Conservation (phyloP, 2,888 invertebrate species). For the Shargacucullia verbasci region DNA sequence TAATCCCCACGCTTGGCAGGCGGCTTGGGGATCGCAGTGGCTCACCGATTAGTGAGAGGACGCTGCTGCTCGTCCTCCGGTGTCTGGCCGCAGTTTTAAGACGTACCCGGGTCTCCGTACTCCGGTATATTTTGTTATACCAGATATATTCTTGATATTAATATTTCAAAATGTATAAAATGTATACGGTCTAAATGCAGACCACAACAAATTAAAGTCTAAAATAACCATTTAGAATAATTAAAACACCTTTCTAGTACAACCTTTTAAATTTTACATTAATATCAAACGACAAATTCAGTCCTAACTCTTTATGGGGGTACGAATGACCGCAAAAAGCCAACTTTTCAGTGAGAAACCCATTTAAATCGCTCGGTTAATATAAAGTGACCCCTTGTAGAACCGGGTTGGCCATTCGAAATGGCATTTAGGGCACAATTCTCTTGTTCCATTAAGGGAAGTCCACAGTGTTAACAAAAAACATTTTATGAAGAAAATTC, state of each 20-base stretch:
- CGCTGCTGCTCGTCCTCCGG: too few relatives aligned
- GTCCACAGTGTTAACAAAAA: constrained; percentile 35
- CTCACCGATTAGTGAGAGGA: too few relatives aligned
- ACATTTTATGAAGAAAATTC: constrained; percentile 3
- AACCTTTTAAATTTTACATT: constrained; percentile 44
- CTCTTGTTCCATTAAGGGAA: constrained; percentile 59
- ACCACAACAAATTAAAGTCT: constrained; percentile 1
- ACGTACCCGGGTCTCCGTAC: too few relatives aligned
- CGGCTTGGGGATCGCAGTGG: too few relatives aligned
- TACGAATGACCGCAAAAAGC: constrained; percentile 62
- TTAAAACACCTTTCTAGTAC: constrained; percentile 43
- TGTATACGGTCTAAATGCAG: too few relatives aligned
- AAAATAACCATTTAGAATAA: constrained; percentile 39
- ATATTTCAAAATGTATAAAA: too few relatives aligned
- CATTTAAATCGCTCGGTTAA: constrained; percentile 72
- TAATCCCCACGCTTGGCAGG: too few relatives aligned
- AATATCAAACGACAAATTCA: constrained; percentile 48
- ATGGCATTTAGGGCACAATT: constrained; percentile 70
- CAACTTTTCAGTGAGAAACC: constrained; percentile 60
- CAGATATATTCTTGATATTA: too few relatives aligned
- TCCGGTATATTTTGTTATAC: too few relatives aligned
- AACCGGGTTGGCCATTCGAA: constrained; percentile 58
- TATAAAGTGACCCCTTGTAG: constrained; percentile 63
- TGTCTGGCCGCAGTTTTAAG: too few relatives aligned
- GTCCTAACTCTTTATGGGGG: constrained; percentile 48